Conservation (phyloP, 2,888 invertebrate genomes). For the Xestia c-nigrum region DNA sequence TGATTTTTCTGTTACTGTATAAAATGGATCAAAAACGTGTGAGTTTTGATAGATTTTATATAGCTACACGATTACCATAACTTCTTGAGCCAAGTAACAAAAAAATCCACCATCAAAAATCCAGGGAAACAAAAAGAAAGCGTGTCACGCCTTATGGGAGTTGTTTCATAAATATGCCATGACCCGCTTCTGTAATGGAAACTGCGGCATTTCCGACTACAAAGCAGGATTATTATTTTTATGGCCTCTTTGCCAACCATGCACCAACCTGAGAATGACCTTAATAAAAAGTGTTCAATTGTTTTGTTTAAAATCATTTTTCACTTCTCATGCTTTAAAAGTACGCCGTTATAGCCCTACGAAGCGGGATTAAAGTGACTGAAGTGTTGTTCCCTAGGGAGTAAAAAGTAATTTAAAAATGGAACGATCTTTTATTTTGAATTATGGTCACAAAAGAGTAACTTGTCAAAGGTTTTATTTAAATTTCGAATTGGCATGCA, state of each 20-base stretch:
- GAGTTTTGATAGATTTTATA: background rate
- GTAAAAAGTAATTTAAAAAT: no score
- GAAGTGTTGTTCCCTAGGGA: no score
- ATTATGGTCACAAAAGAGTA: no score
- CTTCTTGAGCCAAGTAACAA: slow-evolving; percentile 6
- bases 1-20: no score
- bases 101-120: background rate
- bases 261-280: background rate
- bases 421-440: no score
- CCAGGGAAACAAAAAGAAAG: slow-evolving; percentile 9
- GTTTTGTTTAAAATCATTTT: background rate
- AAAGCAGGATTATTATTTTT: slow-evolving; percentile 8
- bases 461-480: no score
- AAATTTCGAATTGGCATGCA: no score
- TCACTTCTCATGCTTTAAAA: no score
- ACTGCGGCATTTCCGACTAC: background rate
- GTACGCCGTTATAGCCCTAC: no score
- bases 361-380: no score
- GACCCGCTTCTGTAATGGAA: slow-evolving; percentile 47
- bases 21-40: background rate
- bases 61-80: background rate
- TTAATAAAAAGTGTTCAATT: background rate
- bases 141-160: slow-evolving; percentile 39
- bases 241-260: background rate
- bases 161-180: slow-evolving; percentile 47